Percentiles rank a stretch among this genome's conserved stretches.
These are phyloP conservation scores for Macrostomum lignano DNA, from an alignment of 1,140 invertebrate species.

Conservation along the genomic window DNA sequence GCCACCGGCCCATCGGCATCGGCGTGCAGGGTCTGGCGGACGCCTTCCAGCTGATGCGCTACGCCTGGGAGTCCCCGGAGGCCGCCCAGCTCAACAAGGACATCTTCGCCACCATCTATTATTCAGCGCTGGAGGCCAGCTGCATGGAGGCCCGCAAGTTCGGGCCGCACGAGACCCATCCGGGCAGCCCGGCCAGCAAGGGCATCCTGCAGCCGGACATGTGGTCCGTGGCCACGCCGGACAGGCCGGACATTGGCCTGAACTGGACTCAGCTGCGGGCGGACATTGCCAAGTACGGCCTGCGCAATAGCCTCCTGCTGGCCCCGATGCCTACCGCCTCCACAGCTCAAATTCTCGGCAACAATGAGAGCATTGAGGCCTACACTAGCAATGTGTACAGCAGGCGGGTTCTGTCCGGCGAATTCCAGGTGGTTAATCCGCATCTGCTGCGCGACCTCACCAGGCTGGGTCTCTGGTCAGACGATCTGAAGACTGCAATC, in stretches of 20 bases:
- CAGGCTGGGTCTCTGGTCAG: constrained; percentile 61
- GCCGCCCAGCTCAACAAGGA: constrained; percentile 62
- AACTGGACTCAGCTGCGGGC: constrained; percentile 56
- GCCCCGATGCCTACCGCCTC: constrained; percentile 97
- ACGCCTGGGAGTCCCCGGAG: constrained; percentile 49
- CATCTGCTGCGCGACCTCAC: constrained; percentile 75
- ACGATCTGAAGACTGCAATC: constrained; percentile 79
- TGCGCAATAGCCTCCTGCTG: constrained; percentile 69
- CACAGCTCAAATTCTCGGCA: constrained; percentile 91
- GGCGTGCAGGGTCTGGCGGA: constrained; percentile 88
- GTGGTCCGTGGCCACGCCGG: constrained; percentile 66
- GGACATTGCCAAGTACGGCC: constrained; percentile 54
- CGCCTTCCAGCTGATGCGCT: constrained; percentile 70
- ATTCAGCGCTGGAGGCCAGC: constrained; percentile 73
- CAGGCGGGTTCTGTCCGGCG: constrained; percentile 62
- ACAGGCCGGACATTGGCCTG: constrained; percentile 37
- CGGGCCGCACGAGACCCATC: constrained; percentile 65
- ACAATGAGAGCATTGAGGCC: constrained; percentile 91
- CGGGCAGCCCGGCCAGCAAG: constrained; percentile 64
- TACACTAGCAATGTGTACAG: constrained; percentile 92
- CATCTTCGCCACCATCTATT: constrained; percentile 95
- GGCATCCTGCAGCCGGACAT: constrained; percentile 92
- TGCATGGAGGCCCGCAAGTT: constrained; percentile 63
- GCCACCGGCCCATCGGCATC: constrained; percentile 74
- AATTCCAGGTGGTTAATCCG: constrained; percentile 73